Base-by-base conservation (phyloP, 2,113 vertebrate species). In the Dolichallabes microphthalmus region DNA sequence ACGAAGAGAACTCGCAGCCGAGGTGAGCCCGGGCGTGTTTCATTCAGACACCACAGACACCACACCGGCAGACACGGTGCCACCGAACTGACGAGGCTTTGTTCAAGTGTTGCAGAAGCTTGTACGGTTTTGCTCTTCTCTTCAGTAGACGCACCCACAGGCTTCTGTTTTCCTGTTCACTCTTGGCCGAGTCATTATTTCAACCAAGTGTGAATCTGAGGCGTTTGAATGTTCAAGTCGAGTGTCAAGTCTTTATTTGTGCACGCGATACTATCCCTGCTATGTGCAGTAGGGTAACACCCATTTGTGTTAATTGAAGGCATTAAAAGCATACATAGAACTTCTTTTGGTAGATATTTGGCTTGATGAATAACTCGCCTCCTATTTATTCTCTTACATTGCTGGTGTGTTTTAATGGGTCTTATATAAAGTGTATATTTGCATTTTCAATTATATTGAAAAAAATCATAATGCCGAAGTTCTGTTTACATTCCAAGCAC, bases 1-100 rank as follows among this genome's bases (percentile, higher is more conserved):
- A 98, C 14, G 98, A 99, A 90, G 98, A 99, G 93, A 99, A 99
- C 91, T 98, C 98, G 0, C 98, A 99, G 89, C 98, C 97, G 82
- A 97, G 98, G 98, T 95, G 55, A 86, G 80, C 7, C 30, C 3
- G 32, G 9, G 27, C 5, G 3, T 0, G 1, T 30, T 58, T 19
- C 11, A 4, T 78, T 58, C 22, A 11, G 3, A 0, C 53, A 32
- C 27, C 15, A 17, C 22, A 11, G 3, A 0, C 53, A 32, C 27
- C 15, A 17, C 6, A n/a, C 22, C 20, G 15, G 2, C 58, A n/a
- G 58, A 39, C 55, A 57, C 20, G 27, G 20, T 78, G n/a, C 53
- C 52, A n/a, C n/a, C 15, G 6, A 17, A 78, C 30, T 14, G 4
- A 25, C 11, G 3, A 39, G 11, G 45, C 79, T 19, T 27, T 35